Evolutionary conservation across 2,888 invertebrate species (phyloP), one percentile per base, ranked within the genome.

Genomic region (Mythimna lalbum): DNA sequence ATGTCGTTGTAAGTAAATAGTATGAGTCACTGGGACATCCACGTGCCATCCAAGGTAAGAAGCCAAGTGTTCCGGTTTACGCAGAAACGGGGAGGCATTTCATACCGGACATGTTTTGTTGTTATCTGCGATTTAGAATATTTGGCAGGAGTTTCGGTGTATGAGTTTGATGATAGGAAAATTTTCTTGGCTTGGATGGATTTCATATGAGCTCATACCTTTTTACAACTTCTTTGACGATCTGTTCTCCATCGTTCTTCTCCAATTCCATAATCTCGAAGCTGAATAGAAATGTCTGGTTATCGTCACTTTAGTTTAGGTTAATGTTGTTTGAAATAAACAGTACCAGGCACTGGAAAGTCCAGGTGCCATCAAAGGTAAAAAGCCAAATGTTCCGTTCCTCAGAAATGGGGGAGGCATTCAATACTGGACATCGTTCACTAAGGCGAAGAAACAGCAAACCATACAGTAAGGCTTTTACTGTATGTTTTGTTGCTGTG

Each of bases 1-100:
- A 4, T 23, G 23, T 52, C 5, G 23, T 23, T 66, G 63, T 47
- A 61, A 72, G 61, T 76, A 62, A 78, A 39, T 53, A 23, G 55
- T 39, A 69, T 76, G 76, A 76, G 14, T 80, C 78, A 69, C 47
- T 47, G n/a, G 52, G 49, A 65, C 1, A 14, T 36, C n/a, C 56
- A 75, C 69, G 69, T 68, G 62, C 85, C 87, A 57, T 71, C 62
- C 85, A 87, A 86, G 85, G 87, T 83, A 52, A 50, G 12, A 76
- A 81, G 90, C 88, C 89, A 92, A 92, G 83, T 79, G 89, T 90
- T 90, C 89, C 89, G 89, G 91, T 89, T 90, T 90, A 88, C 90
- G 82, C 81, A 75, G 90, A 90, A 91, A 66, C 75, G 62, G 68
- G 73, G 80, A 84, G 57, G 85, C 85, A 91, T 90, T 85, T 83